Conservation (phyloP, 2,797 vertebrate genomes). For the Silurus lanzhouensis region DNA sequence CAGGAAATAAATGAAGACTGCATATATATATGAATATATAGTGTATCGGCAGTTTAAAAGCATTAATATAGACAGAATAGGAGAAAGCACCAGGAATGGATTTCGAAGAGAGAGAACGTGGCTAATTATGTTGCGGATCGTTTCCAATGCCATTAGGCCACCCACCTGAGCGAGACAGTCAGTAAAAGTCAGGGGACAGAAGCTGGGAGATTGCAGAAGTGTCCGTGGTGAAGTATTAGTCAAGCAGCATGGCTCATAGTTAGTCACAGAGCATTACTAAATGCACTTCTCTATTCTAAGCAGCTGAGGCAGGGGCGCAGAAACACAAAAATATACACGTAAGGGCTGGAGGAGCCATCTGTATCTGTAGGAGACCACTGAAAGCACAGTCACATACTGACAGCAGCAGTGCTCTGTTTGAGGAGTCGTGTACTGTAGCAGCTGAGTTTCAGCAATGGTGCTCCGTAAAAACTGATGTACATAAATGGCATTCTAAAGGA, state of each 20-base stretch:
- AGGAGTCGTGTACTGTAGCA: background rate
- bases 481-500: background rate
- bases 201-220: slow-evolving; percentile 40
- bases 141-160: slow-evolving; percentile 40
- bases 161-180: slow-evolving; percentile 32
- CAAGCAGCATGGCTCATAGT: slow-evolving; percentile 46
- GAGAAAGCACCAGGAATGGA: background rate
- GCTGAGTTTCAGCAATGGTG: background rate
- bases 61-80: slow-evolving; percentile 21
- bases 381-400: slow-evolving; percentile 37
- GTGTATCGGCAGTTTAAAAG: background rate
- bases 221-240: slow-evolving; percentile 52
- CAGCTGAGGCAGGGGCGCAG: slow-evolving; percentile 46
- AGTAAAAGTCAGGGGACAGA: slow-evolving; percentile 7
- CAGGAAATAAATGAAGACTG: background rate
- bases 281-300: slow-evolving; percentile 47
- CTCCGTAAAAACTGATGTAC: background rate
- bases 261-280: slow-evolving; percentile 46
- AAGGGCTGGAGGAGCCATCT: slow-evolving; percentile 55
- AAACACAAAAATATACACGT: slow-evolving; percentile 38
- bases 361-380: slow-evolving; percentile 53
- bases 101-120: background rate
- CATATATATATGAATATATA: background rate
- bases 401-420: slow-evolving; percentile 37
- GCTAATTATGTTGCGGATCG: slow-evolving; percentile 39